Conservation (phyloP, 2,113 vertebrate genomes). For the Semicossyphus pulcher region DNA sequence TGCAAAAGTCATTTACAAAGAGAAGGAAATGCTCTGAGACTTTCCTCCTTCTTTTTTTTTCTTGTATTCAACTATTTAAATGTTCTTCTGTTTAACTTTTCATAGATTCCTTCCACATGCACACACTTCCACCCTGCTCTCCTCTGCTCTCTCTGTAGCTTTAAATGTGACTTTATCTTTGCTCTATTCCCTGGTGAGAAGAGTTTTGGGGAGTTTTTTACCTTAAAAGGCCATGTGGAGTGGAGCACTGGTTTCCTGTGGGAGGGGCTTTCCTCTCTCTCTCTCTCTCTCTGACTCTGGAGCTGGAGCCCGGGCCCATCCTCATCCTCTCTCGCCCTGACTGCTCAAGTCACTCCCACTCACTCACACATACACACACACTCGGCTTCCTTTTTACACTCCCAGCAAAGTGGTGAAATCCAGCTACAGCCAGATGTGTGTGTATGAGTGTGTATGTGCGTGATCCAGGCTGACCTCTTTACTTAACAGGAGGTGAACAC, state of each 20-base stretch:
- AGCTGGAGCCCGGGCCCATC: constrained; percentile 67
- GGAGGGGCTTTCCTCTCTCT: constrained; percentile 73
- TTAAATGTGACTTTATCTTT: constrained; percentile 67
- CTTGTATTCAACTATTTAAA: constrained; percentile 1
- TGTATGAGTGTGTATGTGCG: constrained; percentile 10
- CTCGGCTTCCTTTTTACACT: constrained; percentile 32
- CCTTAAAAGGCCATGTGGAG: constrained; percentile 83
- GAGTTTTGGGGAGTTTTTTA: constrained; percentile 79
- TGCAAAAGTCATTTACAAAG: background rate
- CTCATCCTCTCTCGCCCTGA: constrained; percentile 62
- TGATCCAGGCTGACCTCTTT: constrained; percentile 11
- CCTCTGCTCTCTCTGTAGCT: constrained; percentile 49
- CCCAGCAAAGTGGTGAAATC: constrained; percentile 52
- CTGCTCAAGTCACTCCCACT: constrained; percentile 48
- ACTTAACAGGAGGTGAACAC: constrained; percentile 59
- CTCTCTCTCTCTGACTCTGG: constrained; percentile 65
- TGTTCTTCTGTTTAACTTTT: constrained; percentile 22
- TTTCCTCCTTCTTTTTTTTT: background rate
- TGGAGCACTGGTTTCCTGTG: constrained; percentile 76
- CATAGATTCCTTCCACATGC: constrained; percentile 4
- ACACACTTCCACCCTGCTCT: constrained; percentile 16
- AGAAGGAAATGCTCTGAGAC: background rate
- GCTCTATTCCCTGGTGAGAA: constrained; percentile 62
- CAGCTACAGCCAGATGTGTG: constrained; percentile 64
- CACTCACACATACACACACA: constrained; percentile 31